phyloP scores from a whole-genome alignment of 2,113 vertebrate species.

The Nycticryphes semicollaris region DNA sequence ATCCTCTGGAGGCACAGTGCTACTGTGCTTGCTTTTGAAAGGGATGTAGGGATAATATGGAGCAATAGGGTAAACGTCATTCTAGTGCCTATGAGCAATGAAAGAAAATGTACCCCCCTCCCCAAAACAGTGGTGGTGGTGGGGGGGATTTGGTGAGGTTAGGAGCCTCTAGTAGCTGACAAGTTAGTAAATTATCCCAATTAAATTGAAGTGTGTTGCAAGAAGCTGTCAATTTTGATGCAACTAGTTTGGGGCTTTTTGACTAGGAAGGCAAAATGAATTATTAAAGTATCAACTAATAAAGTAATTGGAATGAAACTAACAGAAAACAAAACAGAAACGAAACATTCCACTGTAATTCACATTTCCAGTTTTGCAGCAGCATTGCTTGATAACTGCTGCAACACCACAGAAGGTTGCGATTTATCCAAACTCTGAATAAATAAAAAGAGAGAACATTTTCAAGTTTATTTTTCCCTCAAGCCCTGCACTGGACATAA shows the following conservation, averaged over 20 bases:
- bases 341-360: neutral
- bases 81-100: neutral
- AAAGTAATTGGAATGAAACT: neutral
- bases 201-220: neutral
- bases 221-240: neutral
- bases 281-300: neutral
- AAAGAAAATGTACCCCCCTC: neutral
- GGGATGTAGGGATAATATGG: neutral
- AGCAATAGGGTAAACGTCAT: neutral
- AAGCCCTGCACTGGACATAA: fast-evolving
- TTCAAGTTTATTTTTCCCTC: neutral
- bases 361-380: neutral
- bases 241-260: neutral
- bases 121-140: fast-evolving
- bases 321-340: neutral
- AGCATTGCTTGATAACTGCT: neutral
- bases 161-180: neutral
- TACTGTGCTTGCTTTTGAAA: neutral
- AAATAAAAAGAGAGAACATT: neutral
- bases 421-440: neutral
- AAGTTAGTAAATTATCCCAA: neutral
- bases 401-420: neutral
- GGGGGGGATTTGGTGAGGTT: fast-evolving
- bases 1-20: fast-evolving
- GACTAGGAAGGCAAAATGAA: neutral